These are phyloP conservation scores for Noctua comes DNA, from an alignment of 2,888 invertebrate genomes.

Conservation along the genomic window DNA sequence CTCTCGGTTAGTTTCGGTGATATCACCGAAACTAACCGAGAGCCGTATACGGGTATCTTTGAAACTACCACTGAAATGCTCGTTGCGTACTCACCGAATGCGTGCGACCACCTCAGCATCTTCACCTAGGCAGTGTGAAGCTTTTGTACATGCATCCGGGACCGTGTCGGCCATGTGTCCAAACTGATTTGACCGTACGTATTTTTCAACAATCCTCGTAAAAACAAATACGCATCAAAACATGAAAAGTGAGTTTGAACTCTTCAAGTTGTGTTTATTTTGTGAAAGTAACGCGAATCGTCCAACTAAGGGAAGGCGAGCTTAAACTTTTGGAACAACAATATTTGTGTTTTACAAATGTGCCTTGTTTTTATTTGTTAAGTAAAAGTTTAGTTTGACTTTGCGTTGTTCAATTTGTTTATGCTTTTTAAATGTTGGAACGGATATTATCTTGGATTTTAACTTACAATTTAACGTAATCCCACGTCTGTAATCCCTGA, in stretches of 20 bases:
- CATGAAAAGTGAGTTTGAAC: constrained; percentile 44
- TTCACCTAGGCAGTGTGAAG: no score
- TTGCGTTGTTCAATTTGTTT: constrained; percentile 7
- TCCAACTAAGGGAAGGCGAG: constrained; percentile 26
- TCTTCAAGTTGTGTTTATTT: constrained; percentile 57
- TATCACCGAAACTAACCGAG: no score
- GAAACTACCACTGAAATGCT: no score
- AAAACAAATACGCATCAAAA: constrained; percentile 44
- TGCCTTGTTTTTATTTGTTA: constrained; percentile 55
- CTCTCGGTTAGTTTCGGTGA: no score
- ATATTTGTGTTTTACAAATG: constrained; percentile 61
- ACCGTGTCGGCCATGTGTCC: no score
- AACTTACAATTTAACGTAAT: not conserved
- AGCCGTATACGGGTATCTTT: no score
- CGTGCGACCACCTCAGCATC: no score
- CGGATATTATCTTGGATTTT: not conserved
- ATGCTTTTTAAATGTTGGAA: constrained; percentile 1
- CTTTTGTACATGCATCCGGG: no score
- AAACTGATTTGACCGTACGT: not conserved
- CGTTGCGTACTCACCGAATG: no score
- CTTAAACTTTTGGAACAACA: constrained; percentile 59
- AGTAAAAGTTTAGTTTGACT: constrained; percentile 45
- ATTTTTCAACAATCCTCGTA: constrained; percentile 11
- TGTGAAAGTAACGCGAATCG: constrained; percentile 48
- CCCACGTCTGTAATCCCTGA: no score